Conservation (phyloP, 2,797 vertebrate species). For the Phrynocephalus forsythii region DNA sequence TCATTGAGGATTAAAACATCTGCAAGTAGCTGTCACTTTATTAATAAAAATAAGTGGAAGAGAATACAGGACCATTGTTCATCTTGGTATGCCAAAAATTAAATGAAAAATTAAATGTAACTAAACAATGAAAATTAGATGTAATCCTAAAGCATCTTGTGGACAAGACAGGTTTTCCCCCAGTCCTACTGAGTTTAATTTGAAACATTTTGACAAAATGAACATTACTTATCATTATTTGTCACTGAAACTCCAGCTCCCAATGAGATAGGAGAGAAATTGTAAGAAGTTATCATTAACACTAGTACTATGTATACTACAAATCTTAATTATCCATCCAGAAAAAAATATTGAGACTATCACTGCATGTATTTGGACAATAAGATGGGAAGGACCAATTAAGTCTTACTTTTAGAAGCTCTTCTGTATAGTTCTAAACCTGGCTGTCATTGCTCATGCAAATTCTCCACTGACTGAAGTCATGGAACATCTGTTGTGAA, state of each 20-base stretch:
- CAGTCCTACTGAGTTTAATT: neutral
- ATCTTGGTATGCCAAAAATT: too few relatives aligned
- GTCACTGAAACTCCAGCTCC: neutral
- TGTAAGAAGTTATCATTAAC: neutral
- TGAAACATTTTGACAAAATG: fast-evolving
- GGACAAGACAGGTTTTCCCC: too few relatives aligned
- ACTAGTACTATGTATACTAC: slow-evolving; percentile 15
- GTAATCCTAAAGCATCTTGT: too few relatives aligned
- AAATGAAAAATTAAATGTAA: too few relatives aligned
- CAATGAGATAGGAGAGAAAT: neutral
- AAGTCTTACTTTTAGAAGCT: neutral
- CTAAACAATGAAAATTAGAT: too few relatives aligned
- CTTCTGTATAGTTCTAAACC: neutral
- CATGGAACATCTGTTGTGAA: neutral
- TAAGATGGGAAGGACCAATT: neutral
- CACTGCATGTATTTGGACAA: neutral
- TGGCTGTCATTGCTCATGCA: neutral
- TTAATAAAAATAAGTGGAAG: too few relatives aligned
- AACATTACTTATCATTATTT: neutral
- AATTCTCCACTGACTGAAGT: neutral
- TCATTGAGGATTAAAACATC: too few relatives aligned
- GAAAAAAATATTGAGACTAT: slow-evolving; percentile 13
- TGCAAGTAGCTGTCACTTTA: too few relatives aligned
- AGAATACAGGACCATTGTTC: too few relatives aligned
- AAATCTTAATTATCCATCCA: neutral